Evolutionary conservation across 2,888 invertebrate genomes (phyloP), one percentile per base, ranked within the genome.

Genomic region (Oeneis ivallda): DNA sequence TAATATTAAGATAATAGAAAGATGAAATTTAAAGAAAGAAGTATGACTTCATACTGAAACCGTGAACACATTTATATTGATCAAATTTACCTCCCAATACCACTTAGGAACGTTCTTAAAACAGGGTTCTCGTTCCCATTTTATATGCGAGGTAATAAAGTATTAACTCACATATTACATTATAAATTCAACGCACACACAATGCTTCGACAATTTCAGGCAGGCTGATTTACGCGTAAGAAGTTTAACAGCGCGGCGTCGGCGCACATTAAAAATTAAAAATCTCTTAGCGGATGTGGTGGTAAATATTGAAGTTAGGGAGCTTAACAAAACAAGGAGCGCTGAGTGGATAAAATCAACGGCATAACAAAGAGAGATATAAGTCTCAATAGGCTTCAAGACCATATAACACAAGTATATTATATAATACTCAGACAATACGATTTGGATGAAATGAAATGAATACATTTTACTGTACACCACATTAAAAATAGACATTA

Each of bases 261-360:
- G 64, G 73, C 69, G 64, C 60, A 64, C 73, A 75, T 78, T 75
- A 76, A 77, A 75, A 75, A 79, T 77, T 73, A 70, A 76, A 73
- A 72, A 74, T 66, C 61, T 69, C 69, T 69, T 59, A 56, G 67
- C 71, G 70, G 73, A 74, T 73, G 69, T 71, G 67, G 70, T 68
- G 65, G 70, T 75, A 75, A 76, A 79, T 75, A 76, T 71, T 73
- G 67, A 73, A 76, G 73, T 76, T 76, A 72, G 56, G 54, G 68
- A 71, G 64, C 68, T 64, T 63, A 65, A 65, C 49, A 60, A 58
- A 65, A 64, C 65, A 66, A 62, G 58, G 72, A 61, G 72, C 74
- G 61, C 49, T 60, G 15, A 65, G 54, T 60, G 54, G 49, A 56
- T 68, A 62, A 63, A 68, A 45, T 50, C 52, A 39, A 64, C 57